A percentile compares a stretch with the other conserved stretches of the same genome.
Evolutionary conservation across 2,888 invertebrate species (phyloP).

Genomic region (Ferrisia virgata): DNA sequence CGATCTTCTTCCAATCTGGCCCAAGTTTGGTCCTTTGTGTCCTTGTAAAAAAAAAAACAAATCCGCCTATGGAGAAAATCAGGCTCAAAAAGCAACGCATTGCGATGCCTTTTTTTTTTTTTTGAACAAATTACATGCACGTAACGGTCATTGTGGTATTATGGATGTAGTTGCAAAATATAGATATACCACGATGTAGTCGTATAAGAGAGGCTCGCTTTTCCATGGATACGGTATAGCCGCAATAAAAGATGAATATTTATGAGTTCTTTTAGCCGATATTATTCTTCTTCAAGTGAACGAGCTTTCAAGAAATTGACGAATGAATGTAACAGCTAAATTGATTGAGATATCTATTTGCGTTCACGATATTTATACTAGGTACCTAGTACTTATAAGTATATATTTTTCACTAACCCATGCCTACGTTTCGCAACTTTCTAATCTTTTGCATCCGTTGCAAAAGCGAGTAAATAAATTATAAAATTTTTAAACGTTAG

Average conservation of each 20-base stretch:
- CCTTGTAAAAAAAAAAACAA: too few relatives aligned
- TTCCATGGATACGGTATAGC: not conserved
- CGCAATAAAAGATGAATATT: constrained; percentile 2
- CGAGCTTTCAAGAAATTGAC: constrained; percentile 25
- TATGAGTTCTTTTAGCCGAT: not conserved
- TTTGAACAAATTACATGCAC: not conserved
- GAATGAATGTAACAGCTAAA: not conserved
- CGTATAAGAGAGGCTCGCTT: not conserved
- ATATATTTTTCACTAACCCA: not conserved
- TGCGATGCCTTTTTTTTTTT: too few relatives aligned
- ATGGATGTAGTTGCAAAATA: too few relatives aligned
- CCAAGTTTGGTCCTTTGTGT: too few relatives aligned
- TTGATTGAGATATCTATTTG: constrained; percentile 17
- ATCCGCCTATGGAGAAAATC: too few relatives aligned
- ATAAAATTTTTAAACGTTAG: not conserved
- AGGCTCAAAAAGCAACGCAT: too few relatives aligned
- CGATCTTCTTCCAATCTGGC: too few relatives aligned
- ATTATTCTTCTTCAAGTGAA: not conserved
- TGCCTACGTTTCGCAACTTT: not conserved
- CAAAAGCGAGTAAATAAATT: not conserved
- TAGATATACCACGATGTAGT: not conserved
- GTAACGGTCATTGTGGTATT: not conserved
- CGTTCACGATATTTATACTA: not conserved
- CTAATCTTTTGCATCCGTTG: not conserved
- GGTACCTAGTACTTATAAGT: not conserved